Conservation (phyloP, 2,888 invertebrate species). For the Drosophila borealis region DNA sequence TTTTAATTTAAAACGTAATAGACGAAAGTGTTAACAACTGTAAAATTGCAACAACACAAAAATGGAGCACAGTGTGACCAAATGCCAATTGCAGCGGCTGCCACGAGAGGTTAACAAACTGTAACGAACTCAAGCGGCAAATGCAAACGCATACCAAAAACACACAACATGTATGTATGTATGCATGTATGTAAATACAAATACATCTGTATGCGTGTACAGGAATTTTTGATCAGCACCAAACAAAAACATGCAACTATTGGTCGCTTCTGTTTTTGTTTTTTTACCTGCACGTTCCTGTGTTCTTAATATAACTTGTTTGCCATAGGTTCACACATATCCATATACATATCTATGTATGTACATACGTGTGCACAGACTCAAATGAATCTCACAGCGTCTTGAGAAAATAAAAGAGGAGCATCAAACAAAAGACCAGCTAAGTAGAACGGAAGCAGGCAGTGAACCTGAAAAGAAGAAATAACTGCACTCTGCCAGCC, state of each 20-base stretch:
- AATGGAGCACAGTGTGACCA: conserved; percentile 43
- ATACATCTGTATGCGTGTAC: background rate
- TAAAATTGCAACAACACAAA: conserved; percentile 17
- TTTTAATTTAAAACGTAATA: conserved; percentile 53
- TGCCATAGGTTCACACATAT: conserved; percentile 13
- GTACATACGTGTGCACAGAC: conserved; percentile 9
- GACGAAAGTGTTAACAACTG: conserved; percentile 56
- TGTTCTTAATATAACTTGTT: conserved; percentile 36
- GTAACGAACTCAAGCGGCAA: conserved; percentile 66
- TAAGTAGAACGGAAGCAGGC: conserved; percentile 76
- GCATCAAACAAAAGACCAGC: conserved; percentile 64
- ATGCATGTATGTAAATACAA: background rate
- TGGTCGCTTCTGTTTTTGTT: conserved; percentile 37
- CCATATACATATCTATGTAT: background rate
- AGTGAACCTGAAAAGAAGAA: conserved; percentile 72
- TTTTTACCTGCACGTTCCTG: conserved; percentile 12
- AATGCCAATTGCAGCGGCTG: conserved; percentile 42
- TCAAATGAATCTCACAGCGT: conserved; percentile 45
- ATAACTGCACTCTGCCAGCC: conserved; percentile 59
- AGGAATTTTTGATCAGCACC: conserved; percentile 46
- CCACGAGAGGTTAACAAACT: conserved; percentile 69
- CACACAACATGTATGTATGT: conserved; percentile 3
- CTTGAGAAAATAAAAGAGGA: conserved; percentile 49
- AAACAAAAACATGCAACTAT: conserved; percentile 28
- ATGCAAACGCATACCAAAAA: conserved; percentile 41